These are phyloP conservation scores for Psephotus haematonotus DNA, from an alignment of 2,113 vertebrate genomes.

Conservation along the genomic window DNA sequence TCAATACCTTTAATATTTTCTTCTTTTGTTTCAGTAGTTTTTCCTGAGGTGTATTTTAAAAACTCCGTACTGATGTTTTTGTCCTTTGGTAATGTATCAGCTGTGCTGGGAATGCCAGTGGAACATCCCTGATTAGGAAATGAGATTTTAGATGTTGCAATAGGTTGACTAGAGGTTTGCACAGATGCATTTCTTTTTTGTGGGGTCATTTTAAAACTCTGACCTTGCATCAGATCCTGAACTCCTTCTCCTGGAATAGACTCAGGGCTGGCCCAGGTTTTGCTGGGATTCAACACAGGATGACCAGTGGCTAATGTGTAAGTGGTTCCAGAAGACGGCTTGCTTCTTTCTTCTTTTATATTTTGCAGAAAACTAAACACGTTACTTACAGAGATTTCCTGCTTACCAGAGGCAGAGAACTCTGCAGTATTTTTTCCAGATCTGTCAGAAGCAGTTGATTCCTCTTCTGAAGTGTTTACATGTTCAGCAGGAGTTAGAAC, in stretches of 20 bases:
- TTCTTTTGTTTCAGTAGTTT: conserved; percentile 28
- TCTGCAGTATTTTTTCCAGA: neutral
- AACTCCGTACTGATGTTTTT: conserved; percentile 8
- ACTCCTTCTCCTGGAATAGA: conserved; percentile 41
- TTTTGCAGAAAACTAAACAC: neutral
- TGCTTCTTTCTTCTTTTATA: conserved; percentile 2
- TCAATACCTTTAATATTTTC: conserved; percentile 55
- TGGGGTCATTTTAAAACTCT: conserved; percentile 61
- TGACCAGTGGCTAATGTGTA: neutral
- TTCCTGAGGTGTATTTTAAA: conserved; percentile 37
- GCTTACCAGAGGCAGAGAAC: neutral
- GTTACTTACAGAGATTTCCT: neutral
- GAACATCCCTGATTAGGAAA: conserved; percentile 62
- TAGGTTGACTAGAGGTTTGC: conserved; percentile 57
- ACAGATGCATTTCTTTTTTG: conserved; percentile 43
- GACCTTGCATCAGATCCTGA: conserved; percentile 62
- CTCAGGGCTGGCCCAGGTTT: conserved; percentile 46
- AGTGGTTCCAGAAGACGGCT: neutral
- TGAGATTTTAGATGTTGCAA: conserved; percentile 60
- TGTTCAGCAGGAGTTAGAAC: conserved; percentile 42
- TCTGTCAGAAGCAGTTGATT: conserved; percentile 3
- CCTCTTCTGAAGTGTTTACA: conserved; percentile 43
- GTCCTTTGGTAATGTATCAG: conserved; percentile 31
- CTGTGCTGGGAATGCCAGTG: neutral
- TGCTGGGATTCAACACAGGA: conserved; percentile 42